Evolutionary conservation across 2,888 invertebrate species (phyloP).

Genomic region (Spodoptera littoralis): DNA sequence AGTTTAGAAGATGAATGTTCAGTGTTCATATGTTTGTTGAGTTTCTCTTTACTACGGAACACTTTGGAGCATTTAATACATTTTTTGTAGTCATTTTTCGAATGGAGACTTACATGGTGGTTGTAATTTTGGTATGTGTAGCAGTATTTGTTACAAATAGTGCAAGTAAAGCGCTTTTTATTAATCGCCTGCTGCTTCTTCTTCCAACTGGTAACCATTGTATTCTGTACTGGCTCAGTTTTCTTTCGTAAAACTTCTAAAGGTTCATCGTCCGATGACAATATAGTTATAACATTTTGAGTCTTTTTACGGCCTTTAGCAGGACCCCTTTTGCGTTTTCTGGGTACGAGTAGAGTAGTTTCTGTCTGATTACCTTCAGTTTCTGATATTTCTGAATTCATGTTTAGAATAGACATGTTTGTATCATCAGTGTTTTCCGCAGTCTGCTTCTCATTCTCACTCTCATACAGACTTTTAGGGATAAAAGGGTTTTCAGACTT

Average conservation of each 20-base stretch:
- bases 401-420: slow-evolving; percentile 17
- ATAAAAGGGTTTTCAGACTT: slow-evolving; percentile 71
- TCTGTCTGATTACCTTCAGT: slow-evolving; percentile 62
- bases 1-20: slow-evolving; percentile 74
- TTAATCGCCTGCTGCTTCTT: slow-evolving; percentile 25
- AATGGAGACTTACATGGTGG: slow-evolving; percentile 76
- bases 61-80: slow-evolving; percentile 76
- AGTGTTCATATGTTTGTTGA: slow-evolving; percentile 67
- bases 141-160: slow-evolving; percentile 76
- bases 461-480: slow-evolving; percentile 55
- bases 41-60: slow-evolving; percentile 66
- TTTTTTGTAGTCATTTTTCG: slow-evolving; percentile 64
- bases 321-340: slow-evolving; percentile 51
- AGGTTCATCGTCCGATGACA: slow-evolving; percentile 73
- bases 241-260: slow-evolving; percentile 51
- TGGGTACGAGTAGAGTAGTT: slow-evolving; percentile 20
- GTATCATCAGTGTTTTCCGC: not conserved
- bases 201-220: not conserved
- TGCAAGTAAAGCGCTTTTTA: slow-evolving; percentile 69
- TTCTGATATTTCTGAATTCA: slow-evolving; percentile 55
- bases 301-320: slow-evolving; percentile 18
- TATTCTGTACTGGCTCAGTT: slow-evolving; percentile 10
- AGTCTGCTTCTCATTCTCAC: not conserved
- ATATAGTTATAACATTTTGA: slow-evolving; percentile 24
- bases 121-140: slow-evolving; percentile 80